Percentiles rank a stretch among this genome's conserved stretches.
Evolutionary conservation across 2,888 invertebrate genomes (phyloP).

Genomic region (Cylloceria caligata): DNA sequence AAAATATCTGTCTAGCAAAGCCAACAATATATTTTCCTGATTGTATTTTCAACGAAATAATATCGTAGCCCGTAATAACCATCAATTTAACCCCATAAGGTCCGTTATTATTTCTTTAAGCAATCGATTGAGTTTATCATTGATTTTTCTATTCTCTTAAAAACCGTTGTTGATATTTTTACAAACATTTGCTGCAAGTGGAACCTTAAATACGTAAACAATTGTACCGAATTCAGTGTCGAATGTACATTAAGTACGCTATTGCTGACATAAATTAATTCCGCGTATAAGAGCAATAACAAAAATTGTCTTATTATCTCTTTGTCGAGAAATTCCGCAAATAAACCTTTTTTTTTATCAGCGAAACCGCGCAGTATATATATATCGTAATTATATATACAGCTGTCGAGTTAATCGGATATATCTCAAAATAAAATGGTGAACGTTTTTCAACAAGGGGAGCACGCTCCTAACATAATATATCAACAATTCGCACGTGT

Average conservation of each 20-base stretch:
- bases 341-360: constrained; percentile 32
- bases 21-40: neutral
- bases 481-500: constrained; percentile 20
- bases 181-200: neutral
- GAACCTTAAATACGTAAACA: neutral
- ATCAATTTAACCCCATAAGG: neutral
- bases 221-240: neutral
- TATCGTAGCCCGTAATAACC: neutral
- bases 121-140: neutral
- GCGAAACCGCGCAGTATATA: neutral
- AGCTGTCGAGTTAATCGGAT: constrained; percentile 16
- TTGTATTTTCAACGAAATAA: neutral
- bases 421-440: constrained; percentile 35
- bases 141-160: neutral
- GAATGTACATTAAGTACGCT: neutral
- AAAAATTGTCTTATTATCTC: neutral
- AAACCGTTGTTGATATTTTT: neutral
- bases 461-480: neutral
- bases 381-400: constrained; percentile 16
- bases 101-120: constrained; percentile 6
- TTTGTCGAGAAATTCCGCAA: constrained; percentile 40
- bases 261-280: too few species aligned
- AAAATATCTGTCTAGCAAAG: neutral
- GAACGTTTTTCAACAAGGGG: constrained; percentile 13
- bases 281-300: neutral